Evolutionary conservation across 2,797 vertebrate species (phyloP).

Genomic region (Amazona finschi): DNA sequence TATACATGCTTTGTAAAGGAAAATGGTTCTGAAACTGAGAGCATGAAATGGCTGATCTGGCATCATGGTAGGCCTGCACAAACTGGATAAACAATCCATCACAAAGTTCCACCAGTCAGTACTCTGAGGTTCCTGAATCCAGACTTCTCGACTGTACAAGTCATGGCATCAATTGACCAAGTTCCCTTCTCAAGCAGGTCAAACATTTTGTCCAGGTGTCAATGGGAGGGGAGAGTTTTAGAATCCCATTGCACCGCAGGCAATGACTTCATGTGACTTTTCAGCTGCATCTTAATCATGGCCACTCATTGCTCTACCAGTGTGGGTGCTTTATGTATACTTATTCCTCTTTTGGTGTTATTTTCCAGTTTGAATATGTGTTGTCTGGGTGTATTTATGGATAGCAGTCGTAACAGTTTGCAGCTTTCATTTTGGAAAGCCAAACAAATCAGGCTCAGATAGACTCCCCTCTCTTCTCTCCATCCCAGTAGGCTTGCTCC

Average conservation of each 20-base stretch:
- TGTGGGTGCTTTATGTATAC: neutral
- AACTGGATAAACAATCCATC: neutral
- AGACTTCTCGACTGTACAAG: neutral
- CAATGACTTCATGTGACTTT: neutral
- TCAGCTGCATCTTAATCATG: neutral
- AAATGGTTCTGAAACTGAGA: neutral
- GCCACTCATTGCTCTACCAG: neutral
- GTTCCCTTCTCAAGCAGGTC: neutral
- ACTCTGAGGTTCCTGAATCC: neutral
- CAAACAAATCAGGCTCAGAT: neutral
- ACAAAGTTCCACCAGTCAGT: neutral
- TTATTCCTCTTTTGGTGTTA: neutral
- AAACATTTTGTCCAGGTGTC: neutral
- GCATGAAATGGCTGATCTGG: neutral
- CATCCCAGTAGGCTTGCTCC: neutral
- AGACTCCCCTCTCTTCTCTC: neutral
- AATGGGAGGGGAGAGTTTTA: neutral
- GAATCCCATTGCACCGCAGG: neutral
- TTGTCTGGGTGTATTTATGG: neutral
- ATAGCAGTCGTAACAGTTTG: rapidly evolving
- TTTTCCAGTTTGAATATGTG: neutral
- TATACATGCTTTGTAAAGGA: neutral
- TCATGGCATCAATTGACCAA: neutral
- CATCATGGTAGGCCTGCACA: neutral
- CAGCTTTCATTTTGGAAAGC: neutral